A percentile compares a stretch with the other conserved stretches of the same genome.
Evolutionary conservation across 2,113 vertebrate species (phyloP).

Genomic region (Acrocephalus arundinaceus): DNA sequence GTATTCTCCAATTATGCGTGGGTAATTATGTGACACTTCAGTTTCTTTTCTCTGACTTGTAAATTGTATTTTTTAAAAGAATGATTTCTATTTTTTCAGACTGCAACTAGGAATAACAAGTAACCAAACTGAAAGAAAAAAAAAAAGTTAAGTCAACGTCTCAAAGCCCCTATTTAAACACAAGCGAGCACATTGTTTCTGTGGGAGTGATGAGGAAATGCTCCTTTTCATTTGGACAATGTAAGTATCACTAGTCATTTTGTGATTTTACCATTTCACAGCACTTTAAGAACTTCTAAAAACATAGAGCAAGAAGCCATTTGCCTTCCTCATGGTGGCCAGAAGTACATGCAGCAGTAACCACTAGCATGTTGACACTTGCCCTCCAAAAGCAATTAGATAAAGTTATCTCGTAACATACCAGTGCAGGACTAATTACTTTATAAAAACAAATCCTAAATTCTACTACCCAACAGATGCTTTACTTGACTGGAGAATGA

Average conservation of each 20-base stretch:
- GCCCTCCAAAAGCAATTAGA: neutral
- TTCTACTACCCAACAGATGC: neutral
- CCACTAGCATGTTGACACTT: neutral
- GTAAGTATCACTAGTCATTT: neutral
- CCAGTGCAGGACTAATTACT: neutral
- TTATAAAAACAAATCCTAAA: neutral
- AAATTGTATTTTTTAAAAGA: conserved; percentile 8
- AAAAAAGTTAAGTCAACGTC: neutral
- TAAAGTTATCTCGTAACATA: neutral
- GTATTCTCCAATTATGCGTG: neutral
- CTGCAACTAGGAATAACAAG: neutral
- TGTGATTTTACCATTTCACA: neutral
- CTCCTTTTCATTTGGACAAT: neutral
- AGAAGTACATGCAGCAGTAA: neutral
- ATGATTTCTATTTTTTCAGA: neutral
- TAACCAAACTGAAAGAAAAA: neutral
- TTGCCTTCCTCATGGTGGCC: neutral
- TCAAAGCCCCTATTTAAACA: neutral
- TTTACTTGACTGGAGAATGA: neutral
- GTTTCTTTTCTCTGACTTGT: neutral
- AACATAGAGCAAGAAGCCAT: neutral
- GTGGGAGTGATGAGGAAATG: neutral
- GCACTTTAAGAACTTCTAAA: neutral
- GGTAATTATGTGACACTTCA: neutral
- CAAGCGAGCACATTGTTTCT: neutral